Percentiles rank a stretch among this genome's conserved stretches.
Conservation (phyloP, 2,888 invertebrate genomes). For the Ceraclea dissimilis region DNA sequence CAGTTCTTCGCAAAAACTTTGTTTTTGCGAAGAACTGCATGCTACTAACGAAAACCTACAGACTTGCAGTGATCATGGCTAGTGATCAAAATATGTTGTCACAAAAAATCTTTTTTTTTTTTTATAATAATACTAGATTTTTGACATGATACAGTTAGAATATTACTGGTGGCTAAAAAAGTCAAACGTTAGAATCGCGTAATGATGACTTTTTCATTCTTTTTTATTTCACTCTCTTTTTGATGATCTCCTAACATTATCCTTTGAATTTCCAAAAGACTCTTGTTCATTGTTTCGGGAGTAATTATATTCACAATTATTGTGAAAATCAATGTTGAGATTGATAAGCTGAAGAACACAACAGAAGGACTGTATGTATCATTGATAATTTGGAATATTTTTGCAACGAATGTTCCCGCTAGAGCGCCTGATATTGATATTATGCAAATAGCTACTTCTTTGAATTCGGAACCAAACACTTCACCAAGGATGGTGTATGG, state of each 20-base stretch:
- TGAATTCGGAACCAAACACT: conserved; percentile 22
- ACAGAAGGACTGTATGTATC: conserved; percentile 41
- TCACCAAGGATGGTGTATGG: conserved; percentile 25
- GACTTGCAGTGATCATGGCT: no score
- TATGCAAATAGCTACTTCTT: conserved; percentile 22
- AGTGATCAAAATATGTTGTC: no score
- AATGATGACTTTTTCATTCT: conserved; percentile 4
- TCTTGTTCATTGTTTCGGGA: conserved; percentile 52
- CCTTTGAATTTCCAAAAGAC: conserved; percentile 47
- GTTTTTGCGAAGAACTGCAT: no score
- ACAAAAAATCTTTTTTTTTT: no score
- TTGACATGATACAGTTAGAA: no score
- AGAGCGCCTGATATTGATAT: conserved; percentile 34
- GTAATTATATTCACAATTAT: conserved; percentile 42
- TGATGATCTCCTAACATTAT: conserved; percentile 18
- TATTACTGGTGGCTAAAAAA: no score
- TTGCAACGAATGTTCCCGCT: conserved; percentile 42
- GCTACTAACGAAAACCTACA: no score
- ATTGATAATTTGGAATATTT: conserved; percentile 44
- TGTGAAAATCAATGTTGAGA: conserved; percentile 39
- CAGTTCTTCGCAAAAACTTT: no score
- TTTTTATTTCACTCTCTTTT: conserved; percentile 1
- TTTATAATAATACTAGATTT: no score
- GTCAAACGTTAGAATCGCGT: conserved; percentile 3
- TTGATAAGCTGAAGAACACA: conserved; percentile 43